phyloP scores from a whole-genome alignment of 1,140 invertebrate genomes.

The Bactericera cockerelli region DNA sequence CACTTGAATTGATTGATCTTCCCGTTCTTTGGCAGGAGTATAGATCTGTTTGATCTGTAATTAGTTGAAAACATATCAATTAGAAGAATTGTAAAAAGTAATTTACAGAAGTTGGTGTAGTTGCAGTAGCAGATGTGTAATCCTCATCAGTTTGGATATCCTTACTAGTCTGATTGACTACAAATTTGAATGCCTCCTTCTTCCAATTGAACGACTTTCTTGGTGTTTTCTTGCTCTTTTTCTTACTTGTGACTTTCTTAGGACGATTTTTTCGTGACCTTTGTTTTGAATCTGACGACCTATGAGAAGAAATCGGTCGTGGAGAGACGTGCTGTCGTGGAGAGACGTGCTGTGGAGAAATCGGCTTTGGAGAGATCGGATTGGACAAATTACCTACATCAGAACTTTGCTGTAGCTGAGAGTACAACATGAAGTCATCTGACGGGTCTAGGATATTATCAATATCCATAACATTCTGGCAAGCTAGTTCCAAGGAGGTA shows the following conservation, averaged over 20 bases:
- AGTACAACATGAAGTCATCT: background rate
- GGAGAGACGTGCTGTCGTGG: background rate
- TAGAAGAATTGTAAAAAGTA: too few species aligned
- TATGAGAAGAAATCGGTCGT: too few species aligned
- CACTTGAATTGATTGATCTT: too few species aligned
- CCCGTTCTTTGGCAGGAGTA: too few species aligned
- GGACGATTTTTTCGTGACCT: background rate
- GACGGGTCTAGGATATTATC: background rate
- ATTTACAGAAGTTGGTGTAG: background rate
- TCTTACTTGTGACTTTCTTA: background rate
- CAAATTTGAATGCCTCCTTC: background rate
- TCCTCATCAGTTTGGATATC: background rate
- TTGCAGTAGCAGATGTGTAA: background rate
- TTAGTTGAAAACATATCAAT: too few species aligned
- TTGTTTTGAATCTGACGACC: background rate
- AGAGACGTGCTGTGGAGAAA: background rate
- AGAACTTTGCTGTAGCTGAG: background rate
- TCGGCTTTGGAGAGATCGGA: background rate
- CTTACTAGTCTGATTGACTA: background rate
- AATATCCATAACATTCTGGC: background rate
- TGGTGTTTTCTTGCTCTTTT: background rate
- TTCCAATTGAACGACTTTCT: background rate
- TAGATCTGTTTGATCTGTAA: too few species aligned
- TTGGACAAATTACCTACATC: background rate
- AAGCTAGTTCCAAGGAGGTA: background rate